These are phyloP conservation scores for Phoenicopterus ruber DNA, from an alignment of 2,113 vertebrate genomes.

Conservation along the genomic window DNA sequence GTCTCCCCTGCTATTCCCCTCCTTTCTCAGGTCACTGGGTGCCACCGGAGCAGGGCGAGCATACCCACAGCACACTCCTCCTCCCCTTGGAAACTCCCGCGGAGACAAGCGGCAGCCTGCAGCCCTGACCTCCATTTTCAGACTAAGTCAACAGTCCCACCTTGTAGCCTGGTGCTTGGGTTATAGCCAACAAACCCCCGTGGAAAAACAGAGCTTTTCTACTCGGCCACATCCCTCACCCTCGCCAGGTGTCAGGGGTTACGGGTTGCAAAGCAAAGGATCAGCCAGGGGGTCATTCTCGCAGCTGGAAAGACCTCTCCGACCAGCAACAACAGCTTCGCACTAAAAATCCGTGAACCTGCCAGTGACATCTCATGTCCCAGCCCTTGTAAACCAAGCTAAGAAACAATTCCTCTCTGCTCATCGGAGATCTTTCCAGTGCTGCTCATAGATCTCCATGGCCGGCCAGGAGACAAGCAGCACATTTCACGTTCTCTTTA, in stretches of 20 bases:
- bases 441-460: not conserved
- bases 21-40: not conserved
- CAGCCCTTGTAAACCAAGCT: not conserved
- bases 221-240: not conserved
- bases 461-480: not conserved
- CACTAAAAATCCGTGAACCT: not conserved
- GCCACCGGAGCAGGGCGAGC: not conserved
- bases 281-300: not conserved
- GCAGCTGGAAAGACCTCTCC: not conserved
- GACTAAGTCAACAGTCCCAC: not conserved
- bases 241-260: not conserved
- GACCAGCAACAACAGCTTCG: not conserved
- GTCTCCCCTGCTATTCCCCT: not conserved
- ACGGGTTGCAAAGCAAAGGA: not conserved
- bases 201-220: not conserved
- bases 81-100: rapidly evolving
- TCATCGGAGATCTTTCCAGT: not conserved
- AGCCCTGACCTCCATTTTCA: not conserved
- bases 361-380: not conserved
- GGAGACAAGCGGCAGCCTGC: not conserved
- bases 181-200: rapidly evolving
- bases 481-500: not conserved
- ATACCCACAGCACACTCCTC: not conserved
- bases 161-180: rapidly evolving
- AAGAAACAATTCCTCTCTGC: not conserved